Percentiles rank a stretch among this genome's conserved stretches.
Conservation (phyloP, 2,888 invertebrate species). For the Ischnus inquisitorius region DNA sequence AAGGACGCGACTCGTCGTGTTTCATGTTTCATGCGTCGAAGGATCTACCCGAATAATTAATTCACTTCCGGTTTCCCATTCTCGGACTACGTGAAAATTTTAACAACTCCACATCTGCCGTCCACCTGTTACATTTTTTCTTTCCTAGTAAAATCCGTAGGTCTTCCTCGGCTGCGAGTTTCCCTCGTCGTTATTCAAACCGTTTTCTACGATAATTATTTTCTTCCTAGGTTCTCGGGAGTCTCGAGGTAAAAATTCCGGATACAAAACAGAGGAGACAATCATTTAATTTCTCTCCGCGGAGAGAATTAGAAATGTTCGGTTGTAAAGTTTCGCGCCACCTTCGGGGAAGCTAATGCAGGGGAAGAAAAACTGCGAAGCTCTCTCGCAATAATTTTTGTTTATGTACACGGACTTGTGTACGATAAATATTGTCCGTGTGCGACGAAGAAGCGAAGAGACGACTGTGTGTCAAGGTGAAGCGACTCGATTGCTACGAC, state of each 20-base stretch:
- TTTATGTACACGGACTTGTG: background rate
- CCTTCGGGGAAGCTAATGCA: background rate
- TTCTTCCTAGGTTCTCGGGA: background rate
- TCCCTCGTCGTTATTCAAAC: slow-evolving; percentile 32
- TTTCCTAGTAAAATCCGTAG: background rate
- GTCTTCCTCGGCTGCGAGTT: slow-evolving; percentile 11
- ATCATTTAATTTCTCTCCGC: slow-evolving; percentile 30
- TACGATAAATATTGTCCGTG: slow-evolving; percentile 11
- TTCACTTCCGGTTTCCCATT: slow-evolving; percentile 46
- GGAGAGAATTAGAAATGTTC: slow-evolving; percentile 7
- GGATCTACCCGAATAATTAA: background rate
- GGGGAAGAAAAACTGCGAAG: slow-evolving; percentile 12
- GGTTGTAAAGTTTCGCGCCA: background rate
- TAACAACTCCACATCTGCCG: slow-evolving; percentile 37
- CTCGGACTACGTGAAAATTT: slow-evolving; percentile 32
- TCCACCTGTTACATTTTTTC: slow-evolving; percentile 44
- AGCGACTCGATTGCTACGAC: slow-evolving; percentile 72
- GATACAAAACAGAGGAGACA: background rate
- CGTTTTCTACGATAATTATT: slow-evolving; percentile 21
- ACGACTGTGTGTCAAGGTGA: slow-evolving; percentile 80
- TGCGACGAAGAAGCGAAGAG: slow-evolving; percentile 38
- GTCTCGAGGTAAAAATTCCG: background rate
- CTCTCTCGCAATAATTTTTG: slow-evolving; percentile 15
- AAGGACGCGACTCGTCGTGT: background rate
- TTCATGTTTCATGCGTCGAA: background rate